A percentile compares a stretch with the other conserved stretches of the same genome.
Evolutionary conservation across 2,888 invertebrate species (phyloP).

Genomic region (Amphimallon solstitiale): DNA sequence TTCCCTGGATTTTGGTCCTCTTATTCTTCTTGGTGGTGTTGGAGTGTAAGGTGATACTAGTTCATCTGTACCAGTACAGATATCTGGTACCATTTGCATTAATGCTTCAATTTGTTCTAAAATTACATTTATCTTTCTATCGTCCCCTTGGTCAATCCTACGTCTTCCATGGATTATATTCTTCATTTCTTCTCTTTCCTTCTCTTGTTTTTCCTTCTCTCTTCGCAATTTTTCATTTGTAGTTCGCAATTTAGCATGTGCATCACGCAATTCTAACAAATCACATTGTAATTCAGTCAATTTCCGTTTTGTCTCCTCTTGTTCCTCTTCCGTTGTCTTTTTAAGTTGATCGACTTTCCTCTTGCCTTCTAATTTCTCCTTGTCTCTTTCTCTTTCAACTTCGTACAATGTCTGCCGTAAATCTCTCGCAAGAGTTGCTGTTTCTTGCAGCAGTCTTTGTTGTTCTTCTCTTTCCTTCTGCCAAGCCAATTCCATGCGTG

Average conservation of each 20-base stretch:
- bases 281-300: conserved; percentile 86
- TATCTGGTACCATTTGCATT: conserved; percentile 80
- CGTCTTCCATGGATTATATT: conserved; percentile 64
- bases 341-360: conserved; percentile 86
- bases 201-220: conserved; percentile 87
- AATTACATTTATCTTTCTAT: conserved; percentile 76
- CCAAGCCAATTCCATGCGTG: conserved; percentile 92
- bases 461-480: conserved; percentile 94
- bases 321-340: conserved; percentile 86
- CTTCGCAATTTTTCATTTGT: conserved; percentile 90
- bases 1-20: conserved; percentile 77
- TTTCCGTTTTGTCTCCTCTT: conserved; percentile 88
- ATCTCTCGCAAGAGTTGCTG: conserved; percentile 88
- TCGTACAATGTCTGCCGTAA: conserved; percentile 87
- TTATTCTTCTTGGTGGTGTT: conserved; percentile 75
- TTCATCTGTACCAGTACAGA: conserved; percentile 59
- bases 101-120: conserved; percentile 80
- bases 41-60: conserved; percentile 69
- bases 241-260: conserved; percentile 89
- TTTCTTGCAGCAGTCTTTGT: conserved; percentile 88
- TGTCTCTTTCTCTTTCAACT: conserved; percentile 89
- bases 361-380: conserved; percentile 87
- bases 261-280: conserved; percentile 86
- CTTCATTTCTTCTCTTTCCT: conserved; percentile 75
- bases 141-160: conserved; percentile 72